A percentile compares a stretch with the other conserved stretches of the same genome.
phyloP scores from a whole-genome alignment of 2,888 invertebrate species.

The Aquatica leii region DNA sequence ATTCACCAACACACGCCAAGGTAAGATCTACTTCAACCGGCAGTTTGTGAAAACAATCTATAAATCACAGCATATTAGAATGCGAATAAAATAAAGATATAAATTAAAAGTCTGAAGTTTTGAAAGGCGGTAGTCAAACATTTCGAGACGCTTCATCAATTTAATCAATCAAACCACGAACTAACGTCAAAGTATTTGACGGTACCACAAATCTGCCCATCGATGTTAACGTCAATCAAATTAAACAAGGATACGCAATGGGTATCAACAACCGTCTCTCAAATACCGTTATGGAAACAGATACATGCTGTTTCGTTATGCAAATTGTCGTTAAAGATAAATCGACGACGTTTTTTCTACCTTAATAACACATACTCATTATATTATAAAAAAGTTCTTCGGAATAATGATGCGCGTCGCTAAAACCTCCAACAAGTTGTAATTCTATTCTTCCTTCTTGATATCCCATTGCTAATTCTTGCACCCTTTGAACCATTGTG shows the following conservation, averaged over 20 bases:
- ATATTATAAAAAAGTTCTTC: constrained; percentile 90
- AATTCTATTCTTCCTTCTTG: constrained; percentile 90
- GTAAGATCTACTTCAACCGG: constrained; percentile 88
- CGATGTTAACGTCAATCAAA: constrained; percentile 4
- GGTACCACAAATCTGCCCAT: background rate
- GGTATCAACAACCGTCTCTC: background rate
- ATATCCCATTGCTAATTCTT: constrained; percentile 84
- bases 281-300: background rate
- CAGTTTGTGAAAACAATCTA: constrained; percentile 90
- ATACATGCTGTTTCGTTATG: constrained; percentile 4
- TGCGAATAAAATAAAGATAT: constrained; percentile 7
- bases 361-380: constrained; percentile 73
- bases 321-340: constrained; percentile 1
- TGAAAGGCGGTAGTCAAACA: background rate
- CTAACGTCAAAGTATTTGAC: background rate
- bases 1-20: constrained; percentile 88
- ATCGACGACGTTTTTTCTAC: background rate
- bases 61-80: too few species aligned
- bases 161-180: background rate
- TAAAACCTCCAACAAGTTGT: constrained; percentile 91
- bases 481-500: constrained; percentile 85
- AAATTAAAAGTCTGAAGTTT: background rate
- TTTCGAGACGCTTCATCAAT: background rate
- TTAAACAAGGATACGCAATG: background rate
- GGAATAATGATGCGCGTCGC: constrained; percentile 85